These are phyloP conservation scores for Scomber japonicus DNA, from an alignment of 2,113 vertebrate genomes.

Conservation along the genomic window DNA sequence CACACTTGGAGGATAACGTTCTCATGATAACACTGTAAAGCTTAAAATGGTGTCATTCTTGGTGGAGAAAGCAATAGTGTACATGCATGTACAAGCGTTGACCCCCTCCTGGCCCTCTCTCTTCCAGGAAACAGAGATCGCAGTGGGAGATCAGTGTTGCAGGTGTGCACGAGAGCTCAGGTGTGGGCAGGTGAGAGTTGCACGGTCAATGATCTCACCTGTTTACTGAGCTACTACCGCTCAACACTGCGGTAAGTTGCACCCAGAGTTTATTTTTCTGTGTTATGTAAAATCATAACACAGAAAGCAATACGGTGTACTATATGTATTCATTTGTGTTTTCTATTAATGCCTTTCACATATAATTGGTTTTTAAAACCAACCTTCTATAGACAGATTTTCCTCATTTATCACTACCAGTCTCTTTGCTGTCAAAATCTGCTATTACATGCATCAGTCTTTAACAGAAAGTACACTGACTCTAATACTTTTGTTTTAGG, in stretches of 20 bases:
- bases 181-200: slow-evolving; percentile 81
- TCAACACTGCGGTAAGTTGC: slow-evolving; percentile 84
- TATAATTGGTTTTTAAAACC: too few species aligned
- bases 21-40: neutral
- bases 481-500: slow-evolving; percentile 73
- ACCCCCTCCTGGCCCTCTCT: slow-evolving; percentile 39
- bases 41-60: neutral
- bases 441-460: neutral
- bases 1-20: neutral
- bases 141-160: slow-evolving; percentile 84
- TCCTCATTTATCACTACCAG: neutral
- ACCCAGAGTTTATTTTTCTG: neutral
- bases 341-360: too few species aligned
- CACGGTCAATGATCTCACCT: slow-evolving; percentile 79
- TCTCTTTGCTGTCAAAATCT: neutral
- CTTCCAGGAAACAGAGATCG: slow-evolving; percentile 87
- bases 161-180: slow-evolving; percentile 83
- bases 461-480: slow-evolving; percentile 20
- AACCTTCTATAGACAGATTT: neutral
- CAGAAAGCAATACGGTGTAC: too few species aligned
- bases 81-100: neutral
- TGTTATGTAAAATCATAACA: neutral
- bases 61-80: neutral
- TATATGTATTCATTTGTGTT: too few species aligned
- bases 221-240: slow-evolving; percentile 85